phyloP scores from a whole-genome alignment of 2,113 vertebrate genomes.

The Xiphias gladius region DNA sequence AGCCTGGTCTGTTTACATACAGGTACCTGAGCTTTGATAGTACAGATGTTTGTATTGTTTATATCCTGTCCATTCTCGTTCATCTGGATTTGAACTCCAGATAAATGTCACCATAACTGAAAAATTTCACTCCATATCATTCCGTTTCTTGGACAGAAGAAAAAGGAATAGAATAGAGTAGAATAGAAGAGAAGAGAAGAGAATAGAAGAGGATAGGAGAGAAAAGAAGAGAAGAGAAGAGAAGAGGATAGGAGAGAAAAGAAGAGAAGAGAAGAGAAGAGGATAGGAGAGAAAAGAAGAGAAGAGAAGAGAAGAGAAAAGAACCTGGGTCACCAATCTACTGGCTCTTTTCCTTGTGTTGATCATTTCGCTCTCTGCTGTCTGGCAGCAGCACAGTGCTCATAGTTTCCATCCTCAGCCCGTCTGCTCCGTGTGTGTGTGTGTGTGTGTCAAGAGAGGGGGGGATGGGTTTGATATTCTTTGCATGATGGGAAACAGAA shows the following conservation, averaged over 20 bases:
- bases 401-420: conserved; percentile 79
- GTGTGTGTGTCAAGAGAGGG: conserved; percentile 51
- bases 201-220: too few species aligned
- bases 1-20: background rate
- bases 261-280: background rate
- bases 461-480: conserved; percentile 71
- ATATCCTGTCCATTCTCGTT: background rate
- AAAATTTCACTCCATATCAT: background rate
- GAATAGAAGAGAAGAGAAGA: too few species aligned
- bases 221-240: too few species aligned
- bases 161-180: background rate
- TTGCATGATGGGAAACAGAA: conserved; percentile 67
- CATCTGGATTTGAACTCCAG: background rate
- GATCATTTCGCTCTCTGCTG: conserved; percentile 68
- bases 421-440: conserved; percentile 54
- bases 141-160: background rate
- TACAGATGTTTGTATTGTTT: background rate
- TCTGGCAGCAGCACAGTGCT: conserved; percentile 71
- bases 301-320: background rate
- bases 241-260: too few species aligned
- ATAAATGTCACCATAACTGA: background rate
- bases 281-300: background rate
- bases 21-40: background rate
- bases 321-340: conserved; percentile 40
- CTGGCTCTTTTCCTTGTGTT: conserved; percentile 58